Evolutionary conservation across 92 coral and sea anemone genomes (phyloP), one percentile per base, ranked within the genome.

Genomic region (Porites divaricata): DNA sequence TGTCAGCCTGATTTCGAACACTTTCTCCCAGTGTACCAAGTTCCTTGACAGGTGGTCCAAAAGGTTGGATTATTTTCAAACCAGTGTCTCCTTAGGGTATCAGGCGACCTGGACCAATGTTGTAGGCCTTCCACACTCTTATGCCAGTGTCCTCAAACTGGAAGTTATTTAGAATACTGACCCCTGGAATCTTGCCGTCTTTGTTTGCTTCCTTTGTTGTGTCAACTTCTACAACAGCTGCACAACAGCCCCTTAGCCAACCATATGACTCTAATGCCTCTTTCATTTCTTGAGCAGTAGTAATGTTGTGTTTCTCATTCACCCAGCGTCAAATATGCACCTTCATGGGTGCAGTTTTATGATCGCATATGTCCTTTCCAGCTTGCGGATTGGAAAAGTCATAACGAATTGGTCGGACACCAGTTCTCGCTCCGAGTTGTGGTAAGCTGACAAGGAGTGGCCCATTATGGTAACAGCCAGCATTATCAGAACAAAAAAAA

Each of bases 201-300:
- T 64, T 64, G 54, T 64, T 76, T 76, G 68, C 80, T 76, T 76
- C 80, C 22, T 64, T 64, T 14, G 41, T 53, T 57, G 80, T 48
- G 19, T 76, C 80, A 75, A 83, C 25, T 54, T 77, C 76, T 10
- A 70, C 89, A 14, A 78, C 85, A 67, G 89, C 76, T n/a, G 54
- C 84, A 51, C 85, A 71, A 64, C 89, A 77, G n/a, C 89, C 89
- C 70, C 25, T 86, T 13, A 86, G 68, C 14, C 89, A 85, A 10
- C 86, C 90, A 86, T 86, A 81, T 15, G 87, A 87, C 67, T 87
- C 90, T 56, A 87, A 53, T 16, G 90, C 90, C 15, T 64, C 67
- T 57, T 87, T 87, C 91, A 88, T 88, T 14, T 82, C 84, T 17
- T 53, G 79, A 25, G 91, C 91, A 20, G 87, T 54, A 17, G 26